Conservation (phyloP, 2,113 vertebrate species). For the Mystacornis crossleyi region DNA sequence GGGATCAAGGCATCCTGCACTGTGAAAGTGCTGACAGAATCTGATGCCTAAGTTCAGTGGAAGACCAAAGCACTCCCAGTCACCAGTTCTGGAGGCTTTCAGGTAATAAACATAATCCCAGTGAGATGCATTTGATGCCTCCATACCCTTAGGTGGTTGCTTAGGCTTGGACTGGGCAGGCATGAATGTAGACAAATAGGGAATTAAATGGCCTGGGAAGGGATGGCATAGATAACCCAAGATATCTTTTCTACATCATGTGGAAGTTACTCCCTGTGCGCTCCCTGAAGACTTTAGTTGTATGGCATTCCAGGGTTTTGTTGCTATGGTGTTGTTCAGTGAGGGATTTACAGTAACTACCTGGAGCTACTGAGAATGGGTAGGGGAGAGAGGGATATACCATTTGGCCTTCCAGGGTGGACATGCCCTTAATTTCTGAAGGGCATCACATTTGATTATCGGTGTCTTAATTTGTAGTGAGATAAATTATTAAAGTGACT, state of each 20-base stretch:
- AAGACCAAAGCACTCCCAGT: not conserved
- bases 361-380: not conserved
- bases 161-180: not conserved
- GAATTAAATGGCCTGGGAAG: not conserved
- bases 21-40: not conserved
- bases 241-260: not conserved
- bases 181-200: not conserved
- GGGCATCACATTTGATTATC: slow-evolving; percentile 10
- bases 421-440: slow-evolving; percentile 23
- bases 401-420: not conserved
- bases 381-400: not conserved
- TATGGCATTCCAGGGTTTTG: not conserved
- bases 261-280: not conserved
- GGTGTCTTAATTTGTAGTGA: slow-evolving; percentile 3
- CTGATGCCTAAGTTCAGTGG: not conserved
- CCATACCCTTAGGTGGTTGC: not conserved
- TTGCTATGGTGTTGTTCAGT: not conserved
- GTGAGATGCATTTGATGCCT: not conserved
- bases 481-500: slow-evolving; percentile 62
- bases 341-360: not conserved
- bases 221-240: not conserved
- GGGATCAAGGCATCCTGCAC: not conserved
- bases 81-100: not conserved
- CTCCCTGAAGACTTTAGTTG: not conserved
- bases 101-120: not conserved